Evolutionary conservation across 1,140 invertebrate genomes (phyloP).

Genomic region (Asobara japonica): DNA sequence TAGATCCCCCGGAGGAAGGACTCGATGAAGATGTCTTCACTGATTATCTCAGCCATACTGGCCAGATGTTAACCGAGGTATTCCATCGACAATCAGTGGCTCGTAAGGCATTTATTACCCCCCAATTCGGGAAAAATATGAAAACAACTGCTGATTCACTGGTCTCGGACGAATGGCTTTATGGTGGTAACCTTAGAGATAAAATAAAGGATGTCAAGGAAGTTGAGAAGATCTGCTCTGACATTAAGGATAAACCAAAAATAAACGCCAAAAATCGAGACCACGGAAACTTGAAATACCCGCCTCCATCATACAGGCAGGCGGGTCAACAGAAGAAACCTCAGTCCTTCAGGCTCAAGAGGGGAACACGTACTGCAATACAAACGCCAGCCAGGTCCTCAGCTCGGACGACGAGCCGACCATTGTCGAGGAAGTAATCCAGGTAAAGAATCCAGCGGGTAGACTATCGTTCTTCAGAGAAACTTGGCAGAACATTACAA

Average conservation of each 20-base stretch:
- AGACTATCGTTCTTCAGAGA: not conserved
- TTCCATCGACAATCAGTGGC: conserved; percentile 22
- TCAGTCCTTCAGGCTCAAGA: not conserved
- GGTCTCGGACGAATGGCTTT: conserved; percentile 29
- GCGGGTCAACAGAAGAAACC: not conserved
- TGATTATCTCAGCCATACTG: conserved; percentile 17
- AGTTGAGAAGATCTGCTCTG: conserved; percentile 13
- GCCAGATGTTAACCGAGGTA: conserved; percentile 16
- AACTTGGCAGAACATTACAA: conserved; percentile 26
- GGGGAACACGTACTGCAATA: not conserved
- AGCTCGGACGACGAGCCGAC: not conserved
- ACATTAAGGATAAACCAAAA: not conserved
- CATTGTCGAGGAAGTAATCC: not conserved
- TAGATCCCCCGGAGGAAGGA: conserved; percentile 26
- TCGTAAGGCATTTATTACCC: conserved; percentile 26
- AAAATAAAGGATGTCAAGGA: conserved; percentile 16
- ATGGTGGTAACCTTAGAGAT: conserved; percentile 22
- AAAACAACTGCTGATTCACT: conserved; percentile 17
- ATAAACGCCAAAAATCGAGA: not conserved
- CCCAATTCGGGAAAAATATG: conserved; percentile 12
- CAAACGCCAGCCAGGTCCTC: not conserved
- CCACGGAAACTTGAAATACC: conserved; percentile 24
- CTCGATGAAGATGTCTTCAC: conserved; percentile 12
- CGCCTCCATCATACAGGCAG: conserved; percentile 16
- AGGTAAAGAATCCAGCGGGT: conserved; percentile 7